phyloP scores from a whole-genome alignment of 2,113 vertebrate genomes.

The Burhinus bistriatus region DNA sequence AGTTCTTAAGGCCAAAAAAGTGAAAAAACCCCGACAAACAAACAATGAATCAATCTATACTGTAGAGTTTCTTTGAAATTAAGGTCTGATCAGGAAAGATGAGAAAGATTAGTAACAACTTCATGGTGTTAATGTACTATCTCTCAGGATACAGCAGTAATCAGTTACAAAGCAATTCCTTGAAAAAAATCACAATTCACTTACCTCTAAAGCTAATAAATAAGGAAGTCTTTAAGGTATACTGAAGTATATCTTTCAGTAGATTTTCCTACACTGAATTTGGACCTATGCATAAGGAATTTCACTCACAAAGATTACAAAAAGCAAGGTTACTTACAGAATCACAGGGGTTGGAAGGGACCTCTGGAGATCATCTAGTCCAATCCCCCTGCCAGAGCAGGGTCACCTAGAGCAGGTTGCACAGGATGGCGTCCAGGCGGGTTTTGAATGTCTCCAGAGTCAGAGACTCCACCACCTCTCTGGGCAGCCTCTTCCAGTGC shows the following conservation, averaged over 20 bases:
- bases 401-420: too few relatives aligned
- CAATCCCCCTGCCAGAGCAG: too few relatives aligned
- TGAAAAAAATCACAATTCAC: not conserved
- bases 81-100: not conserved
- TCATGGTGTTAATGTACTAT: not conserved
- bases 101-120: not conserved
- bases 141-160: not conserved
- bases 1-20: not conserved
- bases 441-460: too few relatives aligned
- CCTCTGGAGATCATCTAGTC: too few relatives aligned
- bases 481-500: too few relatives aligned
- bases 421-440: too few relatives aligned
- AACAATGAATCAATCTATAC: not conserved
- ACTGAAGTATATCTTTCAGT: not conserved
- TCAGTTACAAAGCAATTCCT: not conserved
- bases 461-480: too few relatives aligned
- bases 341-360: too few relatives aligned
- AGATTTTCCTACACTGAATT: not conserved
- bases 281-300: not conserved
- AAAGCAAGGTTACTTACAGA: not conserved
- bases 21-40: not conserved
- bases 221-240: not conserved
- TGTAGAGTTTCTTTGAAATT: not conserved
- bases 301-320: not conserved
- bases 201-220: not conserved